Evolutionary conservation across 2,888 invertebrate species (phyloP).

Genomic region (Euproctis similis): DNA sequence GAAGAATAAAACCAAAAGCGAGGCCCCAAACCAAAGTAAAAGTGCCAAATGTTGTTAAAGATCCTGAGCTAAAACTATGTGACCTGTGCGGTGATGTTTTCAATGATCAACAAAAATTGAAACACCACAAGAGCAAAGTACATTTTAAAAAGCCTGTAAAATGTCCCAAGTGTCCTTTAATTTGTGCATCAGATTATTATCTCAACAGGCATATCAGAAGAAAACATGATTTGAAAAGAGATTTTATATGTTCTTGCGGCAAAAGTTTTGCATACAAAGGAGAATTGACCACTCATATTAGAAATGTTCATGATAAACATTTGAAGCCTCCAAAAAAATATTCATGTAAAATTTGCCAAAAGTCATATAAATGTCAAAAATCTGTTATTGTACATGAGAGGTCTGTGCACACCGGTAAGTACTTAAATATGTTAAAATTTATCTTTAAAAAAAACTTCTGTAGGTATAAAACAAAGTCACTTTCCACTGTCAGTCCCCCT

Average conservation of each 20-base stretch:
- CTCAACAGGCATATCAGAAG: conserved; percentile 52
- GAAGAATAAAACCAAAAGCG: conserved; percentile 17
- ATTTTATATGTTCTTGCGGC: conserved; percentile 58
- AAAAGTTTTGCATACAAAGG: conserved; percentile 47
- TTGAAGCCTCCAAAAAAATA: conserved; percentile 36
- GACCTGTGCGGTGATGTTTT: conserved; percentile 57
- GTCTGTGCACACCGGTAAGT: conserved; percentile 66
- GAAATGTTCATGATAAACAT: conserved; percentile 46
- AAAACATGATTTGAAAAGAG: conserved; percentile 39
- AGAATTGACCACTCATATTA: conserved; percentile 47
- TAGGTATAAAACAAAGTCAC: too few relatives aligned
- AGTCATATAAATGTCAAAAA: conserved; percentile 53
- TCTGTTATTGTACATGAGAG: conserved; percentile 62
- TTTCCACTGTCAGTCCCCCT: too few relatives aligned
- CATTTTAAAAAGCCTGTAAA: conserved; percentile 42
- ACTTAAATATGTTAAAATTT: too few relatives aligned
- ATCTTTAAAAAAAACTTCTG: too few relatives aligned
- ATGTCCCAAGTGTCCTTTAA: conserved; percentile 49
- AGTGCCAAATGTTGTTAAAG: conserved; percentile 21
- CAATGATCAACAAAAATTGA: conserved; percentile 36
- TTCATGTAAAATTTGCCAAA: conserved; percentile 55
- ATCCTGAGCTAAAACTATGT: conserved; percentile 41
- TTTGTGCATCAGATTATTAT: conserved; percentile 42
- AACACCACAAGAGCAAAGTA: conserved; percentile 38
- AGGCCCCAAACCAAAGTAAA: conserved; percentile 21